phyloP scores from a whole-genome alignment of 2,113 vertebrate species.

The Microtus oregoni region DNA sequence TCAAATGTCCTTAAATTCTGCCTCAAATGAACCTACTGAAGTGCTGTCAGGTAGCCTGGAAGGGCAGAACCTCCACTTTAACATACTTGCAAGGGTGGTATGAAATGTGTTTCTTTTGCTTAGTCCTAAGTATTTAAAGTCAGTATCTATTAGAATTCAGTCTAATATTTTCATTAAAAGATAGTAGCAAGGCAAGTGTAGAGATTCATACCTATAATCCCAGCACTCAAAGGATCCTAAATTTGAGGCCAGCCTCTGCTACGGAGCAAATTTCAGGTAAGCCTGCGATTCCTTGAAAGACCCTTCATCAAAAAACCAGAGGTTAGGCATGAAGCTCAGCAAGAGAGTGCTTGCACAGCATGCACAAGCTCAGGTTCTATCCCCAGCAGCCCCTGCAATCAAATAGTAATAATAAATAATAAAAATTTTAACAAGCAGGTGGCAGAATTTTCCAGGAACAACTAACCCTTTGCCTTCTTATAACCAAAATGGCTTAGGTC shows the following conservation, averaged over 20 bases:
- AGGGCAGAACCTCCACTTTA: neutral
- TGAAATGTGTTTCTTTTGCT: neutral
- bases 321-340: neutral
- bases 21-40: constrained; percentile 33
- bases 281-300: neutral
- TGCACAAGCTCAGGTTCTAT: neutral
- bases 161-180: constrained; percentile 39
- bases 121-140: neutral
- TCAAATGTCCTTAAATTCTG: constrained; percentile 22
- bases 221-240: neutral
- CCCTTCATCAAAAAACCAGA: neutral
- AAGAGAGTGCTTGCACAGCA: neutral
- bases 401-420: neutral
- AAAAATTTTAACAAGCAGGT: neutral
- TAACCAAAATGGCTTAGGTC: constrained; percentile 6
- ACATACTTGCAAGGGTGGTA: neutral
- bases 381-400: neutral
- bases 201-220: neutral
- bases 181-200: neutral
- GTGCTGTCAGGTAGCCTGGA: neutral
- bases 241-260: neutral
- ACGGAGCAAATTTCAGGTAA: neutral
- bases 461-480: neutral
- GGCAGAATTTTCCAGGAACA: neutral
- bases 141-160: constrained; percentile 39